These are phyloP conservation scores for Ispidina lecontei DNA, from an alignment of 2,797 vertebrate genomes.

Conservation along the genomic window DNA sequence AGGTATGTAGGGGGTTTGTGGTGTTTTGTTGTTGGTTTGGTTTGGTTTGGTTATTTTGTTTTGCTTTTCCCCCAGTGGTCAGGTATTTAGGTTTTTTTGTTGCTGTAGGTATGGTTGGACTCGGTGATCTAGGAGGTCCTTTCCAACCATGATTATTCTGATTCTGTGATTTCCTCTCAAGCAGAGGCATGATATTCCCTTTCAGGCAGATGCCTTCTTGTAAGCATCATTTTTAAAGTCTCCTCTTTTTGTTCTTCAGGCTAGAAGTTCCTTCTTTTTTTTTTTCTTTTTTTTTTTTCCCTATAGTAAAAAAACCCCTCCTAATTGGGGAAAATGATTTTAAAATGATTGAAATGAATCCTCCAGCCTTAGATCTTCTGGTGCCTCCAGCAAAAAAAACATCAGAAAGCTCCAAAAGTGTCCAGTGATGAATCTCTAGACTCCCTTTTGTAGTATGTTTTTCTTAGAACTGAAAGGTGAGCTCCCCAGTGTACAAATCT, in stretches of 20 bases:
- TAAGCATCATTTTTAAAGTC: background rate
- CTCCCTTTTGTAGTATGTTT: background rate
- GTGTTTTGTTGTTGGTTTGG: too few relatives aligned
- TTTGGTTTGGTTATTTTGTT: too few relatives aligned
- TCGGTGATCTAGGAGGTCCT: too few relatives aligned
- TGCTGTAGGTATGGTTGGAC: too few relatives aligned
- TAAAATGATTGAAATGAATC: slow-evolving; percentile 5
- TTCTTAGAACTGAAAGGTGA: background rate
- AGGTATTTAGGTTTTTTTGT: too few relatives aligned
- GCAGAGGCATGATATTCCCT: background rate
- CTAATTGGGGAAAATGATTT: background rate
- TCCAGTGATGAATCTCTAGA: background rate
- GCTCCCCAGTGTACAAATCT: background rate
- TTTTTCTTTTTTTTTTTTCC: background rate
- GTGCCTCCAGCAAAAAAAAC: background rate
- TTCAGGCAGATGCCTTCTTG: background rate
- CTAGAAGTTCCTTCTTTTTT: background rate
- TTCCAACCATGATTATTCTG: too few relatives aligned
- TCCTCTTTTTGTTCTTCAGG: background rate
- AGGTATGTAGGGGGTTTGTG: too few relatives aligned
- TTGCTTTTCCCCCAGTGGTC: too few relatives aligned
- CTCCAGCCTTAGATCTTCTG: background rate
- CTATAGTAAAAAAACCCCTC: background rate
- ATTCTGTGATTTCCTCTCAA: background rate
- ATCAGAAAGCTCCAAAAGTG: background rate